Conservation (phyloP, 2,113 vertebrate species). For the Oceanodroma tethys region DNA sequence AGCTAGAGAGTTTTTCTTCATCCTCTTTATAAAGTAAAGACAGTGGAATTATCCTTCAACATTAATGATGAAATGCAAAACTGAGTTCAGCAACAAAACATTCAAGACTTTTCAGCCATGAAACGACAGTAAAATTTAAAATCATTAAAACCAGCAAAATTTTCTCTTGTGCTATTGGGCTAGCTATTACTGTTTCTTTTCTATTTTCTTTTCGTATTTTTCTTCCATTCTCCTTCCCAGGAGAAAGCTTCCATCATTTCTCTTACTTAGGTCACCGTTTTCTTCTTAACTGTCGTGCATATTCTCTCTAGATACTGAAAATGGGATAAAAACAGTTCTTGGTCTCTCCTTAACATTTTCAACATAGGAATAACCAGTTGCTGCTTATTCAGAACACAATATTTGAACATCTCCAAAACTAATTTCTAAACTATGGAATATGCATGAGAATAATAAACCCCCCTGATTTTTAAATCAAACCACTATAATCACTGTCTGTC, state of each 20-base stretch:
- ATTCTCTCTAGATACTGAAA: not conserved
- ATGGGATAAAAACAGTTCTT: not conserved
- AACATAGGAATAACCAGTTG: not conserved
- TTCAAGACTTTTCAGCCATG: not conserved
- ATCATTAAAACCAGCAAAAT: not conserved
- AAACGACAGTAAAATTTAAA: not conserved
- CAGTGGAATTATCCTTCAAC: not conserved
- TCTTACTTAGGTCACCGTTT: not conserved
- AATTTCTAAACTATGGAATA: not conserved
- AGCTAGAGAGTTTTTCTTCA: not conserved
- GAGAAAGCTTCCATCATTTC: not conserved
- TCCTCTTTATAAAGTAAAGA: not conserved
- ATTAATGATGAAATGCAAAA: not conserved
- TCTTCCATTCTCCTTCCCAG: not conserved
- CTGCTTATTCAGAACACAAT: not conserved
- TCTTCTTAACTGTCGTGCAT: not conserved
- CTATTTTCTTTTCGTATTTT: not conserved
- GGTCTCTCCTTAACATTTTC: not conserved
- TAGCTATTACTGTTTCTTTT: not conserved
- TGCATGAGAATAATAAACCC: not conserved
- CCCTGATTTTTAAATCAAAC: not conserved
- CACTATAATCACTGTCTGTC: not conserved
- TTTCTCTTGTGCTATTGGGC: not conserved
- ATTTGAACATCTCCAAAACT: not conserved
- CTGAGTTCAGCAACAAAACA: not conserved